A percentile compares a stretch with the other conserved stretches of the same genome.
Conservation (phyloP, 2,797 vertebrate species). For the Ciconia nigra region DNA sequence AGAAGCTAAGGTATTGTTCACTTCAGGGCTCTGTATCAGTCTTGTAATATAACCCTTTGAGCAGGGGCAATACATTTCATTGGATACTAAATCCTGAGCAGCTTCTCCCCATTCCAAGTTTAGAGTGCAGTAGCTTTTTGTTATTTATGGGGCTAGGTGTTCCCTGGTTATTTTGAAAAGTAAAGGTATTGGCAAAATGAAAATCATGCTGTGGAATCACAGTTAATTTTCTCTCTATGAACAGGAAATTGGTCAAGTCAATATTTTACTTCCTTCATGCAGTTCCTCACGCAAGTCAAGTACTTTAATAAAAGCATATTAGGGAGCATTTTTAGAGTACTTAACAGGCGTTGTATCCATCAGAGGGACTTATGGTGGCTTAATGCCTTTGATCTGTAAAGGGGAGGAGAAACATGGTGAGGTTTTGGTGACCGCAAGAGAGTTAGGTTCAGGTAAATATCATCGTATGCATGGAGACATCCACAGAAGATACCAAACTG, state of each 20-base stretch:
- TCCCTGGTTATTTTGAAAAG: not conserved
- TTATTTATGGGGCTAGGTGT: not conserved
- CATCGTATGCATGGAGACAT: not conserved
- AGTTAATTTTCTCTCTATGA: not conserved
- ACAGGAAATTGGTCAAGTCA: not conserved
- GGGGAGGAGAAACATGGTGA: not conserved
- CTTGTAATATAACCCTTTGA: not conserved
- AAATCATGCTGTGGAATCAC: not conserved
- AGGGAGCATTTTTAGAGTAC: not conserved
- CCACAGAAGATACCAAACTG: not conserved
- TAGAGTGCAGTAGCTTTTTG: not conserved
- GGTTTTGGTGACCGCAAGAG: not conserved
- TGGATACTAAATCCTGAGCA: not conserved
- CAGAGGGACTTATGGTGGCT: not conserved
- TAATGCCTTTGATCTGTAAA: not conserved
- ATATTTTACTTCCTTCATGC: not conserved
- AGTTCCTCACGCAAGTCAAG: not conserved
- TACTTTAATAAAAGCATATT: not conserved
- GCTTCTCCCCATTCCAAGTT: not conserved
- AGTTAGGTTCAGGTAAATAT: not conserved
- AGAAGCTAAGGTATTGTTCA: conserved; percentile 87
- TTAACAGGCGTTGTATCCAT: not conserved
- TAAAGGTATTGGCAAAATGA: not conserved
- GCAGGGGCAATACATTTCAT: not conserved
- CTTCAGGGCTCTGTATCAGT: not conserved